phyloP scores from a whole-genome alignment of 2,113 vertebrate genomes.

The Mus pahari region DNA sequence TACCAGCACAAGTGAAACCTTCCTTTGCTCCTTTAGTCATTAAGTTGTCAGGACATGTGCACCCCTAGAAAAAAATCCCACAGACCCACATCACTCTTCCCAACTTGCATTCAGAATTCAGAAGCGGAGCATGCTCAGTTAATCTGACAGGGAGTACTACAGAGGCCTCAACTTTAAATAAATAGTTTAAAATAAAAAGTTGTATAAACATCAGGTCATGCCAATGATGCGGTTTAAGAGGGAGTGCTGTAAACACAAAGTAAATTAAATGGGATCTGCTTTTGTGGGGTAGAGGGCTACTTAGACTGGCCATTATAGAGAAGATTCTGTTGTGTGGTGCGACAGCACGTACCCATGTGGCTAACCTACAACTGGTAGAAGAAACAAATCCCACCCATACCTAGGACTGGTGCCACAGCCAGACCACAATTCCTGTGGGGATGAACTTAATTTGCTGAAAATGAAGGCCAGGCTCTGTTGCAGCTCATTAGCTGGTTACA shows the following conservation, averaged over 20 bases:
- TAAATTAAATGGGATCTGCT: conserved; percentile 87
- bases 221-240: conserved; percentile 86
- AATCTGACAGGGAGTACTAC: conserved; percentile 82
- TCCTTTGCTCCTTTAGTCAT: background rate
- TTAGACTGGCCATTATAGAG: conserved; percentile 87
- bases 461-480: conserved; percentile 86
- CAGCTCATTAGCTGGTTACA: conserved; percentile 86
- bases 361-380: conserved; percentile 86
- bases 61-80: background rate
- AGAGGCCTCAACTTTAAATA: conserved; percentile 84
- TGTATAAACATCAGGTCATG: conserved; percentile 86
- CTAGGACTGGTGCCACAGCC: conserved; percentile 85
- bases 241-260: conserved; percentile 85
- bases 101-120: conserved; percentile 71
- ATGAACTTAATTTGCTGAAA: conserved; percentile 88
- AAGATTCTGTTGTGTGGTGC: conserved; percentile 87
- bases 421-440: conserved; percentile 87
- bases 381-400: conserved; percentile 88
- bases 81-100: conserved; percentile 64
- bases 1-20: rapidly evolving
- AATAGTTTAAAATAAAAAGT: conserved; percentile 89
- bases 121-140: conserved; percentile 76
- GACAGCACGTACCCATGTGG: conserved; percentile 89
- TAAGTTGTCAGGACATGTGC: background rate
- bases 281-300: conserved; percentile 85